Conservation (phyloP, 1,140 invertebrate species). For the Stenopsyche tienmushanensis region DNA sequence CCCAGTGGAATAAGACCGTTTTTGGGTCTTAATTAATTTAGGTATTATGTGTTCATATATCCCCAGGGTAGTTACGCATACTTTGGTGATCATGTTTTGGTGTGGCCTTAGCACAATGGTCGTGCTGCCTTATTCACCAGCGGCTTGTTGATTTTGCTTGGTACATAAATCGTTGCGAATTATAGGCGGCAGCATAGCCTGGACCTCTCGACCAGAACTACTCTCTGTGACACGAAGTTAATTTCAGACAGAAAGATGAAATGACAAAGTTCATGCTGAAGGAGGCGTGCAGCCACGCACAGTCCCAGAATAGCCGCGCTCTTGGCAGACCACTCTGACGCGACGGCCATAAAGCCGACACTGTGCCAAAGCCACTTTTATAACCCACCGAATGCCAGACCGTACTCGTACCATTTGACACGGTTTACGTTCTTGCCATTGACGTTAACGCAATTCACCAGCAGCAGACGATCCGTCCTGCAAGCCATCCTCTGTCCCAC, state of each 20-base stretch:
- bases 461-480: too few relatives aligned
- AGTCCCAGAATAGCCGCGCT: conserved; percentile 30
- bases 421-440: conserved; percentile 14
- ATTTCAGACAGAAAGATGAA: conserved; percentile 21
- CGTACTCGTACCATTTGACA: conserved; percentile 1
- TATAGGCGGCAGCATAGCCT: too few relatives aligned
- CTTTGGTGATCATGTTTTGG: too few relatives aligned
- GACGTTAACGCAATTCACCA: too few relatives aligned
- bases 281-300: conserved; percentile 9
- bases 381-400: conserved; percentile 31
- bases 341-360: conserved; percentile 27
- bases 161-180: too few relatives aligned
- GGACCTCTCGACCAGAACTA: neutral
- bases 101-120: too few relatives aligned
- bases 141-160: too few relatives aligned
- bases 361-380: conserved; percentile 27
- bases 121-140: too few relatives aligned
- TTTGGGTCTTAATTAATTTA: too few relatives aligned
- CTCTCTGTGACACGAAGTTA: neutral
- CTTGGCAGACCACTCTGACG: conserved; percentile 26
- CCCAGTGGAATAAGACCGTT: too few relatives aligned
- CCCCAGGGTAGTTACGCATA: too few relatives aligned
- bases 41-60: too few relatives aligned
- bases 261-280: conserved; percentile 23
- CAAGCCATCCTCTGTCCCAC: neutral